phyloP scores from a whole-genome alignment of 2,888 invertebrate species.

The Parnassius smintheus region DNA sequence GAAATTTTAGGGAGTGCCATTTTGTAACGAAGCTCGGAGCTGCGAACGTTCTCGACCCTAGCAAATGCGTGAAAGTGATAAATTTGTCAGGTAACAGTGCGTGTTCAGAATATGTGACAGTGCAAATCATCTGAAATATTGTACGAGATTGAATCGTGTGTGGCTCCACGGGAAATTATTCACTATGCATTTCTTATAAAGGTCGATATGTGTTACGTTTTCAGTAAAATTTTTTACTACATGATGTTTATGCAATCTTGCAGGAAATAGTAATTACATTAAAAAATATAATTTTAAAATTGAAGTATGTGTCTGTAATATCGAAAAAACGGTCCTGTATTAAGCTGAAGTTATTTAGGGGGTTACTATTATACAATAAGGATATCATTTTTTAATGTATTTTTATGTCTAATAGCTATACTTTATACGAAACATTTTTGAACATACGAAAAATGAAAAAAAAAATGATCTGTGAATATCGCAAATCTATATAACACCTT shows the following conservation, averaged over 20 bases:
- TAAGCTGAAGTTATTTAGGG: too few species aligned
- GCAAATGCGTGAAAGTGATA: slow-evolving; percentile 66
- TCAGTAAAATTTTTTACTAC: slow-evolving; percentile 33
- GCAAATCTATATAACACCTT: too few species aligned
- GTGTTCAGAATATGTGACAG: slow-evolving; percentile 64
- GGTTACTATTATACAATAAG: too few species aligned
- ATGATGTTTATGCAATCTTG: slow-evolving; percentile 35
- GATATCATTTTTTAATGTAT: too few species aligned
- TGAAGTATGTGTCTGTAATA: too few species aligned
- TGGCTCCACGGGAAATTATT: slow-evolving; percentile 56
- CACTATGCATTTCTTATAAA: slow-evolving; percentile 34
- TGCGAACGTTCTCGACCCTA: slow-evolving; percentile 38
- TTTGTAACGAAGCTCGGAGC: slow-evolving; percentile 32
- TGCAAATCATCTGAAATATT: slow-evolving; percentile 69
- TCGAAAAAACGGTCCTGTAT: too few species aligned
- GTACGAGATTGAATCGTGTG: slow-evolving; percentile 60
- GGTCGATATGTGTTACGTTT: slow-evolving; percentile 31
- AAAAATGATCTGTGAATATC: too few species aligned
- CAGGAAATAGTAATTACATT: slow-evolving; percentile 26
- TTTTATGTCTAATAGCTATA: too few species aligned
- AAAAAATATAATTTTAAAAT: slow-evolving; percentile 12
- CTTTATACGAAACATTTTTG: too few species aligned
- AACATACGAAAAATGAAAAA: too few species aligned
- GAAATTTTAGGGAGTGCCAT: slow-evolving; percentile 33
- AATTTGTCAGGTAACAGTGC: slow-evolving; percentile 73